Percentiles rank a stretch among this genome's conserved stretches.
Conservation (phyloP, 2,113 vertebrate genomes). For the Xiphias gladius region DNA sequence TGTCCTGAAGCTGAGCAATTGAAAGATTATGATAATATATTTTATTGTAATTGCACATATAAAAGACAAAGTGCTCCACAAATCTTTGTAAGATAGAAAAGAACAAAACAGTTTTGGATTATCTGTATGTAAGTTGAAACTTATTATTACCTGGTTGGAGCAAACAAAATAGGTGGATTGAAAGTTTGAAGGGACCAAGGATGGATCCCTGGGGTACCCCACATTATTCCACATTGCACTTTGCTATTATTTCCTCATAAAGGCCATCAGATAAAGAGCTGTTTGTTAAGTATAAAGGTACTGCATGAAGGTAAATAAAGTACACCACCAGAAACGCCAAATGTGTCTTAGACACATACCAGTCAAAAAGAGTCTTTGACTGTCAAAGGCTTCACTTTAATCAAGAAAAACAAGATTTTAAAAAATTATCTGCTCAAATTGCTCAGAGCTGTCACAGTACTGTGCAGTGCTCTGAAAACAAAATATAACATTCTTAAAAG, state of each 20-base stretch:
- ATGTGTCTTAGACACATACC: too few species aligned
- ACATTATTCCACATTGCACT: neutral
- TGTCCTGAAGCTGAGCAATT: slow-evolving; percentile 3
- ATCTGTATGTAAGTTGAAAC: neutral
- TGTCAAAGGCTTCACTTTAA: too few species aligned
- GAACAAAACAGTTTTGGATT: neutral
- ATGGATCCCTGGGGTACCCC: neutral
- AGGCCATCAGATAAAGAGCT: neutral
- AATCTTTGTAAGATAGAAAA: slow-evolving; percentile 1
- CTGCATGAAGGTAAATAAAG: too few species aligned
- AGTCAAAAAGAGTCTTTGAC: too few species aligned
- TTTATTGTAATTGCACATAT: neutral
- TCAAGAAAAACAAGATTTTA: neutral
- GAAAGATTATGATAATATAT: neutral
- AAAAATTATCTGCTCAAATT: too few species aligned
- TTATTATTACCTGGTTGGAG: neutral
- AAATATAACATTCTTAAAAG: too few species aligned
- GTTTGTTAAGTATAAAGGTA: too few species aligned
- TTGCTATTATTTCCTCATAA: neutral
- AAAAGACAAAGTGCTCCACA: neutral
- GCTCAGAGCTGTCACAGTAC: too few species aligned
- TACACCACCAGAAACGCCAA: too few species aligned
- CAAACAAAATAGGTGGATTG: neutral
- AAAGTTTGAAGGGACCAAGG: neutral
- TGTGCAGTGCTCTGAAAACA: too few species aligned